Evolutionary conservation across 2,797 vertebrate species (phyloP).

Genomic region (Schizopygopsis pylzovi): DNA sequence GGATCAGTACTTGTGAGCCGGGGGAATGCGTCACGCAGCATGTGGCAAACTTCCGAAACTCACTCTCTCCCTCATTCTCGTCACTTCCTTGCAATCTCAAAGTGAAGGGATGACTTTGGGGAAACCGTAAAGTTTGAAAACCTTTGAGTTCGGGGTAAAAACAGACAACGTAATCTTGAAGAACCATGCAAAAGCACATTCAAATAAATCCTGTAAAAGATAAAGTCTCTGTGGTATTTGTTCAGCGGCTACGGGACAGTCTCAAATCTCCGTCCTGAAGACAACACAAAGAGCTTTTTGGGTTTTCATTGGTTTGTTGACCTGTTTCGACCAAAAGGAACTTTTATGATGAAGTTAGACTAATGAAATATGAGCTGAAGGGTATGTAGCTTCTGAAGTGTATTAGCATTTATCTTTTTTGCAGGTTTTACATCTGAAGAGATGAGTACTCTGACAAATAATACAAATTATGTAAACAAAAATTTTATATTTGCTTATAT

Average conservation of each 20-base stretch:
- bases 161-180: conserved; percentile 13
- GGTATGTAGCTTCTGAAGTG: background rate
- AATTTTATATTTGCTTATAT: background rate
- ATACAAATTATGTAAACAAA: background rate
- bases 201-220: conserved; percentile 11
- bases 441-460: background rate
- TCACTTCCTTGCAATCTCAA: background rate
- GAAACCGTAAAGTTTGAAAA: conserved; percentile 14
- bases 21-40: conserved; percentile 49
- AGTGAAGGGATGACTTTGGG: conserved; percentile 7
- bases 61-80: background rate
- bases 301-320: background rate
- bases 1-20: conserved; percentile 72
- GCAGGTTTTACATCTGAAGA: background rate
- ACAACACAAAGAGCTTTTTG: background rate
- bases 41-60: conserved; percentile 45
- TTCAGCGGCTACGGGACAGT: background rate
- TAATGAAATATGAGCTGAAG: background rate
- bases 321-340: background rate
- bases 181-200: conserved; percentile 11
- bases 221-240: background rate
- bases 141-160: conserved; percentile 6
- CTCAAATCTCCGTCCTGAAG: background rate
- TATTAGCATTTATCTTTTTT: background rate
- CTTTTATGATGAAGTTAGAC: background rate